Percentiles rank a stretch among this genome's conserved stretches.
These are phyloP conservation scores for Paralinhomoeus sp. DNA, from an alignment of 2,888 invertebrate genomes.

Conservation along the genomic window DNA sequence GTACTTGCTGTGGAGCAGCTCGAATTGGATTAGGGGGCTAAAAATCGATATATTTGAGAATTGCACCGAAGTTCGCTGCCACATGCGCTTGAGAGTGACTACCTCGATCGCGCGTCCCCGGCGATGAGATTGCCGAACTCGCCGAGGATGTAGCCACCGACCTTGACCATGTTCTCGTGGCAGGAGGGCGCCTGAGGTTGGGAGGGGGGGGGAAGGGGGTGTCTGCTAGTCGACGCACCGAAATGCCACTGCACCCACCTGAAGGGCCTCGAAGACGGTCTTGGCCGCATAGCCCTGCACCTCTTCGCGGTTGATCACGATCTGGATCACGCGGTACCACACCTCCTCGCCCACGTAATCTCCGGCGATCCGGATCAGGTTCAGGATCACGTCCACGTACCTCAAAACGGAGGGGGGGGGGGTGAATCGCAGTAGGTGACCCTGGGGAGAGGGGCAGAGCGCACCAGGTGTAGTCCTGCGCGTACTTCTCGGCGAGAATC, in stretches of 20 bases:
- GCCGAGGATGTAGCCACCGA: constrained; percentile 92
- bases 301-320: constrained; percentile 95
- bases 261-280: constrained; percentile 64
- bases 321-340: constrained; percentile 90
- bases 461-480: constrained; percentile 97
- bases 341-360: constrained; percentile 95
- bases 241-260: constrained; percentile 4
- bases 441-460: constrained; percentile 29
- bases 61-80: constrained; percentile 2
- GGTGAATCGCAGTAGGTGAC: background rate
- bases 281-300: constrained; percentile 99
- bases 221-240: too few relatives aligned
- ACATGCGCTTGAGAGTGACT: too few relatives aligned
- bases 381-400: constrained; percentile 77
- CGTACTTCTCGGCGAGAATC: constrained; percentile 94
- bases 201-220: too few relatives aligned
- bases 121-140: constrained; percentile 99
- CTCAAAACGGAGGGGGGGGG: background rate
- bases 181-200: constrained; percentile 94
- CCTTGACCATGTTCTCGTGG: constrained; percentile 99
- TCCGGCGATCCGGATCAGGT: constrained; percentile 93
- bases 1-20: constrained; percentile 90
- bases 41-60: constrained; percentile 7
- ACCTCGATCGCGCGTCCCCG: constrained; percentile 71
- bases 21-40: constrained; percentile 88